These are phyloP conservation scores for Globia sparganii DNA, from an alignment of 2,888 invertebrate genomes.

Conservation along the genomic window DNA sequence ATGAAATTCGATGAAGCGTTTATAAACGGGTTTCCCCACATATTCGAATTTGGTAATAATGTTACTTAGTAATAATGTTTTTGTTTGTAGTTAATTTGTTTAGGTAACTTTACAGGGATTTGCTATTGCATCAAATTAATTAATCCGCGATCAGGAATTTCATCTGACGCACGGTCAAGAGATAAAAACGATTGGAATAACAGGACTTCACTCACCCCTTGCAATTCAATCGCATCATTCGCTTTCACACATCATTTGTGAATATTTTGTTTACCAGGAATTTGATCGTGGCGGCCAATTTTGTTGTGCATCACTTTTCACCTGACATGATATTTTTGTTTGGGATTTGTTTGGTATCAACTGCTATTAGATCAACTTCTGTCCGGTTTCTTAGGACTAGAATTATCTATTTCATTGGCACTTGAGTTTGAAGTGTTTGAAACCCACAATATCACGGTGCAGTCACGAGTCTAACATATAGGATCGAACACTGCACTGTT, in stretches of 20 bases:
- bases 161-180: background rate
- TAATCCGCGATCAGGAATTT: background rate
- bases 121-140: background rate
- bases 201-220: background rate
- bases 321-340: background rate
- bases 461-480: no score
- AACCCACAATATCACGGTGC: background rate
- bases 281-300: slow-evolving; percentile 1
- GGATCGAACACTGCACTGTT: background rate
- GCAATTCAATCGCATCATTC: background rate
- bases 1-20: background rate
- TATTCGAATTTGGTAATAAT: background rate
- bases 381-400: background rate
- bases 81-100: background rate
- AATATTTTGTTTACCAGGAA: slow-evolving; percentile 17
- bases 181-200: slow-evolving; percentile 7
- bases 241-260: background rate
- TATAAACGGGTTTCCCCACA: background rate
- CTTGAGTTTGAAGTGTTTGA: background rate
- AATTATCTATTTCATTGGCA: background rate
- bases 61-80: background rate
- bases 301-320: background rate
- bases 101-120: background rate
- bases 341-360: background rate
- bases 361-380: background rate